Percentiles rank a stretch among this genome's conserved stretches.
These are phyloP conservation scores for Bruchidius siliquastri DNA, from an alignment of 2,888 invertebrate genomes.

Conservation along the genomic window DNA sequence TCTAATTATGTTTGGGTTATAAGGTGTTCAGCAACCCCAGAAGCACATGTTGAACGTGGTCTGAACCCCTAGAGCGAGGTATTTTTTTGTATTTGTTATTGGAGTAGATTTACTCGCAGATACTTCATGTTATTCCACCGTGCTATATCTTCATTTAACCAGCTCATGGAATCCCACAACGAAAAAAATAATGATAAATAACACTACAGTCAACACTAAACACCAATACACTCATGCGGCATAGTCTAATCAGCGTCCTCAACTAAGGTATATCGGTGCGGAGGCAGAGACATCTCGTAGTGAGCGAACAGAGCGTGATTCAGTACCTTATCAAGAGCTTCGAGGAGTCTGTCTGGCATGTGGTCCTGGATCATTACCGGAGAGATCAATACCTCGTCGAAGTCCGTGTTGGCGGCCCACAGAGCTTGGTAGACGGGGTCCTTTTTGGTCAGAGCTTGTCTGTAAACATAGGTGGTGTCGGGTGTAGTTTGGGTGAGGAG, in stretches of 20 bases:
- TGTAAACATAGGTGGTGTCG: slow-evolving; percentile 33
- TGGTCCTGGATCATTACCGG: slow-evolving; percentile 89
- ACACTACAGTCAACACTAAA: slow-evolving; percentile 1
- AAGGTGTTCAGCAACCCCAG: too few species aligned
- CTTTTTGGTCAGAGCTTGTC: slow-evolving; percentile 62
- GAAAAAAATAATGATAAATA: neutral
- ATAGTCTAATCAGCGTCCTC: slow-evolving; percentile 20
- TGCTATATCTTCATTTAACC: neutral
- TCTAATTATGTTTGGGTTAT: too few species aligned
- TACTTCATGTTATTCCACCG: too few species aligned
- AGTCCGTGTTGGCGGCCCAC: slow-evolving; percentile 79
- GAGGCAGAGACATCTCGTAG: slow-evolving; percentile 10
- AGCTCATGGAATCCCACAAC: neutral
- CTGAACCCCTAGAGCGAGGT: too few species aligned
- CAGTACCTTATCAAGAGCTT: slow-evolving; percentile 77
- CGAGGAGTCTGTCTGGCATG: slow-evolving; percentile 82
- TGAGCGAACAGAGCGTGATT: slow-evolving; percentile 17
- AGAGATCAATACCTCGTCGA: slow-evolving; percentile 82
- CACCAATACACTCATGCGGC: slow-evolving; percentile 13
- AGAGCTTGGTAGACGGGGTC: slow-evolving; percentile 84
- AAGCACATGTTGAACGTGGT: too few species aligned
- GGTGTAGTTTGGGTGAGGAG: neutral
- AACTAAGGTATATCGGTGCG: slow-evolving; percentile 16
- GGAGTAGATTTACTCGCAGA: too few species aligned
- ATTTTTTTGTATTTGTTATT: too few species aligned